Evolutionary conservation across 1,140 invertebrate genomes (phyloP), one percentile per base, ranked within the genome.

Genomic region (Meloidogyne exigua): DNA sequence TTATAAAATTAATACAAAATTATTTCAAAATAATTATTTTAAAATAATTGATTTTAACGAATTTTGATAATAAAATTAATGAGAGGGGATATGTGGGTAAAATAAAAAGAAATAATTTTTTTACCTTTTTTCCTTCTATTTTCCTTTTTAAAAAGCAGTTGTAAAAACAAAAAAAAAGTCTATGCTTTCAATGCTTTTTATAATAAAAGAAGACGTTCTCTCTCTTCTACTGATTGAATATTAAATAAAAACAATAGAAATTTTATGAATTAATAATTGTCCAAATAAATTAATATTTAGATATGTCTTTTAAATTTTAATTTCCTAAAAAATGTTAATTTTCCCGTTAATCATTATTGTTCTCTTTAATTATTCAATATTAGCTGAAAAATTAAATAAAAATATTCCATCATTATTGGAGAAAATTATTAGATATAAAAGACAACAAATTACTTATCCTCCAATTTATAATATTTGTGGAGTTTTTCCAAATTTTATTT

Each of bases 401-500:
- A 18, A n/a, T n/a, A 7, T 7, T 0, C 5, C 7, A 23, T 13
- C 10, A 18, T 3, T 26, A 23, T n/a, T 21, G 32, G 13, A 25
- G n/a, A 25, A 36, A 13, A 63, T 39, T 9, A 39, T 64, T 57
- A 39, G 72, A 36, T 5, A 62, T 1, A 36, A 65, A 65, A 62
- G 72, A 5, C 57, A 62, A 36, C 57, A 62, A 32, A 28, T 73
- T 39, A 62, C 62, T 36, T 73, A 73, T 65, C 76, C 70, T 18
- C 77, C 71, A n/a, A 68, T 77, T n/a, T 77, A 77, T 49, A 80
- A 81, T 63, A 77, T 81, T 23, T 81, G 80, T 68, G 80, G 80
- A 44, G 68, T 28, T 36, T 76, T 42, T 68, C 80, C 80, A 11
- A 81, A 81, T 21, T 39, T 68, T n/a, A 21, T 66, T 66, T 77